A percentile compares a stretch with the other conserved stretches of the same genome.
These are phyloP conservation scores for Bucorvus abyssinicus DNA, from an alignment of 2,797 vertebrate species.

Conservation along the genomic window DNA sequence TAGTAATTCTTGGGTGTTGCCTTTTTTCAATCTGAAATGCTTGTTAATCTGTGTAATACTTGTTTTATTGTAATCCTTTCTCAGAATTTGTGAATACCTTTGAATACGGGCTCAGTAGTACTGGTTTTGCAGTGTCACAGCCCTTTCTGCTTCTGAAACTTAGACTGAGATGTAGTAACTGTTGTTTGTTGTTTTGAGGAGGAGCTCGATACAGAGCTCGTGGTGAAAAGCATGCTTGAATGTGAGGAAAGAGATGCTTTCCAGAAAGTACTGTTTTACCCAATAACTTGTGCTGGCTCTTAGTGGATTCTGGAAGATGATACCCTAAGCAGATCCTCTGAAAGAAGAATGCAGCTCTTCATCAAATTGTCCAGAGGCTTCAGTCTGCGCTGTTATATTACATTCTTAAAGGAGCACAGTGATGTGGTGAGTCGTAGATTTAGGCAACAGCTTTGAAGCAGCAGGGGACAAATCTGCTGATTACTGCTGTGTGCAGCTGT, in stretches of 20 bases:
- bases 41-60: neutral
- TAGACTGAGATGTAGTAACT: rapidly evolving
- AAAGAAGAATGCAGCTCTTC: neutral
- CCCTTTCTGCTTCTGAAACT: neutral
- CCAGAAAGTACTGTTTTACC: neutral
- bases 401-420: neutral
- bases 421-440: neutral
- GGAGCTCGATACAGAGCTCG: neutral
- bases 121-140: neutral
- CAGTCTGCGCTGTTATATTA: neutral
- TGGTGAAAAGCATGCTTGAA: neutral
- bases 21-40: neutral
- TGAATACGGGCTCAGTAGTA: neutral
- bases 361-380: neutral
- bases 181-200: neutral
- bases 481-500: neutral
- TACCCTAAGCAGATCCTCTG: neutral
- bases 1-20: neutral
- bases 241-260: neutral
- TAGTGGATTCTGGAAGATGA: neutral
- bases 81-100: neutral
- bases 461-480: neutral
- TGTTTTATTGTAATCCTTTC: neutral
- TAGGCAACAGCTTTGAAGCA: neutral
- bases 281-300: neutral